Percentiles rank a stretch among this genome's conserved stretches.
These are phyloP conservation scores for Dendropsophus ebraccatus DNA, from an alignment of 2,113 vertebrate genomes.

Conservation along the genomic window DNA sequence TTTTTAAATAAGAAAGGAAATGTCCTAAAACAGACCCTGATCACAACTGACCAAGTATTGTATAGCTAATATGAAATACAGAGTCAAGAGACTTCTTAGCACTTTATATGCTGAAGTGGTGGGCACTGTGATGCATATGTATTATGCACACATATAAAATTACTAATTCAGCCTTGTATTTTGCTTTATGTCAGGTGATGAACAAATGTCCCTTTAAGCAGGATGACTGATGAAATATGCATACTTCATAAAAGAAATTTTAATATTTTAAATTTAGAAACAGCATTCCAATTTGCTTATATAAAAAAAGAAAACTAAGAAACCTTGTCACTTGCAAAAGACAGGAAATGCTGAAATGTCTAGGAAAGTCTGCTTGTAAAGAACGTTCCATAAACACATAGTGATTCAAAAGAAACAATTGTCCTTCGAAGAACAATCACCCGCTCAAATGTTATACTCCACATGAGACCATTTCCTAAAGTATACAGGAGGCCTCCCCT, in stretches of 20 bases:
- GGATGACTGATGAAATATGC: conserved; percentile 22
- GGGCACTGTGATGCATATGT: neutral
- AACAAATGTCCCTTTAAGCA: neutral
- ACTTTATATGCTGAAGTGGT: neutral
- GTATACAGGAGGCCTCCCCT: conserved; percentile 16
- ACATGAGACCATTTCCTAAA: conserved; percentile 31
- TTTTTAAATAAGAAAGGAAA: no score
- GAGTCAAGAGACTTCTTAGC: neutral
- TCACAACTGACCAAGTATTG: no score
- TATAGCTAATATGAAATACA: neutral
- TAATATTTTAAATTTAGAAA: neutral
- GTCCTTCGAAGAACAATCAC: conserved; percentile 22
- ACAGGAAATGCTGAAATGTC: neutral
- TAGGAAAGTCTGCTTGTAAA: conserved; percentile 11
- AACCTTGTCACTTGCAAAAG: neutral
- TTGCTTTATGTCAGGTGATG: neutral
- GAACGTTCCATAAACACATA: conserved; percentile 43
- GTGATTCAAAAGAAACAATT: conserved; percentile 35
- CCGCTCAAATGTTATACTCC: conserved; percentile 34
- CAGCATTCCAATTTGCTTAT: neutral
- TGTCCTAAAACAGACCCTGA: no score
- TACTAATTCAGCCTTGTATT: neutral
- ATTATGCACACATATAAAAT: neutral
- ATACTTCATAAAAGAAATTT: neutral
- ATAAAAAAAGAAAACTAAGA: neutral